Conservation (phyloP, 2,797 vertebrate species). For the Myotis pilosus region DNA sequence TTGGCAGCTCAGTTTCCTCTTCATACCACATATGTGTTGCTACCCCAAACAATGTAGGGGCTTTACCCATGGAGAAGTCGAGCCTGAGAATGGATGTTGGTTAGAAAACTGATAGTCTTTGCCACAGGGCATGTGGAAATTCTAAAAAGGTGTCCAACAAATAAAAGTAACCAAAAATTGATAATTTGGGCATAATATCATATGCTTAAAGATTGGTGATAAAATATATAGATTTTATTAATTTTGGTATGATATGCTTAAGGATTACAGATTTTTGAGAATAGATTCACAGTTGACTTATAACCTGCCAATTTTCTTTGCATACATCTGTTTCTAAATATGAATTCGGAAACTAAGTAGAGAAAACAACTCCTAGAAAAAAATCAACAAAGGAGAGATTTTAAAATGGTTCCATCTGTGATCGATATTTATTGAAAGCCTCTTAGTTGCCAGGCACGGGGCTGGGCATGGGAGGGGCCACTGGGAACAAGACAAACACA, state of each 20-base stretch:
- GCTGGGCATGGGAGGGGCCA: fast-evolving
- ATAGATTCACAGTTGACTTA: not conserved
- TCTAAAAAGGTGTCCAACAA: not conserved
- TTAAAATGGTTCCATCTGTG: not conserved
- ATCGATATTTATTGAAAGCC: not conserved
- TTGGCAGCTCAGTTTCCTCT: no score
- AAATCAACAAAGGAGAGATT: not conserved
- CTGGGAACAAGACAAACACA: not conserved
- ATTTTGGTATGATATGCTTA: not conserved
- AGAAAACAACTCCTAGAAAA: not conserved
- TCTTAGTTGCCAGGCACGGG: not conserved
- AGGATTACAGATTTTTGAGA: not conserved
- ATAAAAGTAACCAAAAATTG: not conserved
- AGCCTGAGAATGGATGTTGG: not conserved
- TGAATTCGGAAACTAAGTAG: not conserved
- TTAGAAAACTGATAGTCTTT: not conserved
- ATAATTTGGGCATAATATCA: not conserved
- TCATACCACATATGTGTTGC: no score
- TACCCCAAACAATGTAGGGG: not conserved
- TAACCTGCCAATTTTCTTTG: not conserved
- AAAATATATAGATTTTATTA: not conserved
- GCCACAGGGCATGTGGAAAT: not conserved
- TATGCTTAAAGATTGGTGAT: not conserved
- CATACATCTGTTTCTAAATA: not conserved
- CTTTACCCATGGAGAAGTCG: not conserved